Base-by-base conservation (phyloP, 2,113 vertebrate genomes). In the Picathartes gymnocephalus region DNA sequence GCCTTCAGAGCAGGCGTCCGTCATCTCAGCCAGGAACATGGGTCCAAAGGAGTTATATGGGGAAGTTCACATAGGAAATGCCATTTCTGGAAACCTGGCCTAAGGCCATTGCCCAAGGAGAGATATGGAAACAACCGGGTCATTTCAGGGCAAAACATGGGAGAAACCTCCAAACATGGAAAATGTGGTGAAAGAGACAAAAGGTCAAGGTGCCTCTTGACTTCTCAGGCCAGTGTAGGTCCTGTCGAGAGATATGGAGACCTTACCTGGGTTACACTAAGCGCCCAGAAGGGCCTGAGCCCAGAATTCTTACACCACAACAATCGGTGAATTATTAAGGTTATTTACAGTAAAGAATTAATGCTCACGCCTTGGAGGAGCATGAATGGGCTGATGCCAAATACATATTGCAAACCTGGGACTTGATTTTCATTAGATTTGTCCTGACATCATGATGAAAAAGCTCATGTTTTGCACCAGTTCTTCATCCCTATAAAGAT, bases 361-460 rank as follows among this genome's bases (percentile, higher is more conserved):
- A 2, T 77, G 31, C 14, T 84, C 0, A 0, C 30, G 65, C 21
- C 74, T 62, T 19, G 53, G 44, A 81, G 30, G 6, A 88, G 8
- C 33, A 39, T 0, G 3, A 30, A 47, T 3, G 7, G 21, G 53
- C 25, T 79, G 69, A 66, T 3, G 1, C 2, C 44, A 68, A 82
- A 76, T 2, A 20, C 7, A 1, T 7, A 24, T 7, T 0, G 0
- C 1, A 1, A 47, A 91, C 23, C 25, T 2, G 2, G 31, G 27
- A 37, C 6, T 33, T 44, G 58, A n/a, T 64, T 47, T 82, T 48
- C 33, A 21, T 13, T 51, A 61, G 47, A 27, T 86, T 88, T 76
- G 28, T 51, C 57, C 58, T 20, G 58, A n/a, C 23, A 70, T 17
- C 0, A 0, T 6, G 15, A 64, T 10, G 31, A 20, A 62, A 71